These are phyloP conservation scores for Papilio elwesi DNA, from an alignment of 2,888 invertebrate species.

Conservation along the genomic window DNA sequence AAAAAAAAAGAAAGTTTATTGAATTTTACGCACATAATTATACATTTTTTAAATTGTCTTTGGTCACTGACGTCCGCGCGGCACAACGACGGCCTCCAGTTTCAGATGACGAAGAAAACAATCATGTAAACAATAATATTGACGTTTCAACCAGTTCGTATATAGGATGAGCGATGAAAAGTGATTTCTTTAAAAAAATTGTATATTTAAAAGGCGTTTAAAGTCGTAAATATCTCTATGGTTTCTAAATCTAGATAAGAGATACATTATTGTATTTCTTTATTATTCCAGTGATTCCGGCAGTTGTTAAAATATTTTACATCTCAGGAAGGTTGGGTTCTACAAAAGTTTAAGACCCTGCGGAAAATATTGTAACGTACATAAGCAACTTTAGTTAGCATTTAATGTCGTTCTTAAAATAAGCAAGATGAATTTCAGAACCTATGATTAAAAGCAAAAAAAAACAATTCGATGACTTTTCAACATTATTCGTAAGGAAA, in stretches of 20 bases:
- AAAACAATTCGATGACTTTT: not conserved
- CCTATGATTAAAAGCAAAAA: too few species aligned
- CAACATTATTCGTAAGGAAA: not conserved
- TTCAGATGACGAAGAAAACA: conserved; percentile 72
- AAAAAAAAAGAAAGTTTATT: conserved; percentile 35
- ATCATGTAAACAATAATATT: conserved; percentile 77
- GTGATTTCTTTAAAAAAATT: not conserved
- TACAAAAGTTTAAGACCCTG: too few species aligned
- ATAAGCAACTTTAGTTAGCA: too few species aligned
- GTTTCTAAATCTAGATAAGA: too few species aligned
- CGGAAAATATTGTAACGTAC: too few species aligned
- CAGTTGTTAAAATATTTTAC: too few species aligned
- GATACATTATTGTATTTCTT: too few species aligned
- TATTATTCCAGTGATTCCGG: too few species aligned
- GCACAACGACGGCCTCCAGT: conserved; percentile 52
- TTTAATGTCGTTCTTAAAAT: too few species aligned
- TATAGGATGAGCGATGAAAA: conserved; percentile 56
- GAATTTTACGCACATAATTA: conserved; percentile 20
- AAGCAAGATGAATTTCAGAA: too few species aligned
- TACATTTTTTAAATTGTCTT: conserved; percentile 34
- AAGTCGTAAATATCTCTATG: too few species aligned
- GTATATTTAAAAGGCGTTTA: not conserved
- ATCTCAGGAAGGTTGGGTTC: too few species aligned
- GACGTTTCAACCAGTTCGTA: conserved; percentile 56
- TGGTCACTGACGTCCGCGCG: conserved; percentile 58